phyloP scores from a whole-genome alignment of 2,113 vertebrate genomes.

The Electrona antarctica region DNA sequence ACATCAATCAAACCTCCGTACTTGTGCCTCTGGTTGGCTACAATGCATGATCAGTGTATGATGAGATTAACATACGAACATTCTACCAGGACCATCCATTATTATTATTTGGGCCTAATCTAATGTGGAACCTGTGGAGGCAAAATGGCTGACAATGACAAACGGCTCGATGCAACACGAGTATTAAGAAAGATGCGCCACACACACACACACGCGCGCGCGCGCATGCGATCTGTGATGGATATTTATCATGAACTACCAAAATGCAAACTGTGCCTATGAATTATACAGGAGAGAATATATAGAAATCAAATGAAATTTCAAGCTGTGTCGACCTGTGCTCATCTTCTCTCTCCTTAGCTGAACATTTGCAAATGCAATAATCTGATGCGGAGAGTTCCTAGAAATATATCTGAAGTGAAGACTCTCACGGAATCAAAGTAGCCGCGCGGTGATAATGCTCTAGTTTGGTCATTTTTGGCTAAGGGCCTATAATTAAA shows the following conservation, averaged over 20 bases:
- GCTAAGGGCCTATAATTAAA: too few species aligned
- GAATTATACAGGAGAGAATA: conserved; percentile 34
- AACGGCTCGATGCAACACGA: conserved; percentile 58
- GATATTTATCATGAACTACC: conserved; percentile 57
- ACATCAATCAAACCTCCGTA: conserved; percentile 53
- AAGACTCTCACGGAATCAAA: too few species aligned
- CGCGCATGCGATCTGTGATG: conserved; percentile 44
- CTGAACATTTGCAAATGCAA: conserved; percentile 34
- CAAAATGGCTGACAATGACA: conserved; percentile 77
- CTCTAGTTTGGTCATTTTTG: too few species aligned
- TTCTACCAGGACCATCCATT: conserved; percentile 68
- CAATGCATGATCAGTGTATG: conserved; percentile 52
- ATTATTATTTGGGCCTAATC: conserved; percentile 76
- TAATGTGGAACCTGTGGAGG: conserved; percentile 66
- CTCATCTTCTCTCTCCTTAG: conserved; percentile 28
- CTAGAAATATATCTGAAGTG: background rate
- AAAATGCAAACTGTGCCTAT: conserved; percentile 50
- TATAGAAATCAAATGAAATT: conserved; percentile 47
- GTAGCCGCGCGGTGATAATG: too few species aligned
- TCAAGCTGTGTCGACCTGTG: conserved; percentile 65
- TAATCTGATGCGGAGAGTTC: conserved; percentile 22
- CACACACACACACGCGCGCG: conserved; percentile 15
- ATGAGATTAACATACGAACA: conserved; percentile 67
- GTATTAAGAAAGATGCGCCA: conserved; percentile 59
- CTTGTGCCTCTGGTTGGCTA: conserved; percentile 43